A percentile compares a stretch with the other conserved stretches of the same genome.
Conservation (phyloP, 37 sponge, comb jelly and placozoan genomes). For the Mnemiopsis leidyi region DNA sequence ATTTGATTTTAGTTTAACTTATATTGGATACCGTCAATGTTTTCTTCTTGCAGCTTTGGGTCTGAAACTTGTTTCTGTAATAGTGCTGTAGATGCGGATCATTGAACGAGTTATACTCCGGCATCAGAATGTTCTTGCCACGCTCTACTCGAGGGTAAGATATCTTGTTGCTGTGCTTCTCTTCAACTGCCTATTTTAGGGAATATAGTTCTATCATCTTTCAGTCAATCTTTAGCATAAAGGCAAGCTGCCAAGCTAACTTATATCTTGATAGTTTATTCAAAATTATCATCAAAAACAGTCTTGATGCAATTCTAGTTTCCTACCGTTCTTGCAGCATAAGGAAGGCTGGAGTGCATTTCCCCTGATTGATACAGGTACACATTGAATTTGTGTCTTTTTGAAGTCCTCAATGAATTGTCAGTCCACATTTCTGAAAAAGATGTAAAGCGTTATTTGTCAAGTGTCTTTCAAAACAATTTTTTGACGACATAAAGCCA, state of each 20-base stretch:
- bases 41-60: not conserved
- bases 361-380: conserved; percentile 33
- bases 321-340: conserved; percentile 51
- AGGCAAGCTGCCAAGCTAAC: no score
- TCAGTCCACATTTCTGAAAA: conserved; percentile 52
- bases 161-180: not conserved
- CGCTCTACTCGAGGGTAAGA: conserved; percentile 11
- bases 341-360: conserved; percentile 14
- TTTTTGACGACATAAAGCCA: no score
- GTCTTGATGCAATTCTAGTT: no score
- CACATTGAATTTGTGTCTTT: conserved; percentile 62
- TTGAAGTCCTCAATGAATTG: conserved; percentile 42
- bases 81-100: conserved; percentile 78
- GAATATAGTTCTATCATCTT: no score
- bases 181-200: conserved; percentile 51
- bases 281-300: no score
- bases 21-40: no score
- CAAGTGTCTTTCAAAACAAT: no score
- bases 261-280: no score
- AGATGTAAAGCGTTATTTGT: not conserved
- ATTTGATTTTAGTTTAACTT: no score
- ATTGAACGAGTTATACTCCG: conserved; percentile 69
- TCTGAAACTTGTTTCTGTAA: conserved; percentile 71
- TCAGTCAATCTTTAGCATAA: no score
- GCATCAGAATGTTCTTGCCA: conserved; percentile 5